A percentile compares a stretch with the other conserved stretches of the same genome.
Evolutionary conservation across 2,113 vertebrate species (phyloP).

Genomic region (Heloderma charlesbogerti): DNA sequence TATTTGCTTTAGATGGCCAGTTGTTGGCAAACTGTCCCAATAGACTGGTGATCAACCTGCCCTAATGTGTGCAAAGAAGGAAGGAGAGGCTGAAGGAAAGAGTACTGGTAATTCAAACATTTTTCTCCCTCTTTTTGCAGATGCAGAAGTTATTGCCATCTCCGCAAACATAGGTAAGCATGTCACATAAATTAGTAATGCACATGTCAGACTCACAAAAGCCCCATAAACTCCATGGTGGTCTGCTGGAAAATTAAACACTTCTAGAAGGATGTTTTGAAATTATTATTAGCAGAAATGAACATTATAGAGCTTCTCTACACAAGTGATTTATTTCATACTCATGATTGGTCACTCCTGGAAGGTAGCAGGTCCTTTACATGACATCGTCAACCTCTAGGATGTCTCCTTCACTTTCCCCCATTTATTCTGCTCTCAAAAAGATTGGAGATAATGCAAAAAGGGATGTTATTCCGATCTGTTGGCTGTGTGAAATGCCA

Average conservation of each 20-base stretch:
- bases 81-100: neutral
- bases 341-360: too few relatives aligned
- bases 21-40: conserved; percentile 24
- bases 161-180: neutral
- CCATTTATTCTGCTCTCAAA: too few relatives aligned
- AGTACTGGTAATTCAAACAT: neutral
- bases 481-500: too few relatives aligned
- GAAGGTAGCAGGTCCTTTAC: too few relatives aligned
- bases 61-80: neutral
- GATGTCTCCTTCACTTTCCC: too few relatives aligned
- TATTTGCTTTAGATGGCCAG: conserved; percentile 36
- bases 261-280: neutral
- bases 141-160: neutral
- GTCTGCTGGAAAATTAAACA: conserved; percentile 5
- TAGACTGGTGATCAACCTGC: neutral
- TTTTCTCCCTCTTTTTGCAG: neutral
- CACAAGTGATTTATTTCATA: too few relatives aligned
- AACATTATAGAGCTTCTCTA: neutral
- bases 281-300: neutral
- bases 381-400: too few relatives aligned
- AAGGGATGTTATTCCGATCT: too few relatives aligned
- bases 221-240: neutral
- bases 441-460: too few relatives aligned
- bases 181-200: neutral
- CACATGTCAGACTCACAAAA: neutral